A percentile compares a stretch with the other conserved stretches of the same genome.
These are phyloP conservation scores for Cecidostiba fungosa DNA, from an alignment of 2,888 invertebrate genomes.

Conservation along the genomic window DNA sequence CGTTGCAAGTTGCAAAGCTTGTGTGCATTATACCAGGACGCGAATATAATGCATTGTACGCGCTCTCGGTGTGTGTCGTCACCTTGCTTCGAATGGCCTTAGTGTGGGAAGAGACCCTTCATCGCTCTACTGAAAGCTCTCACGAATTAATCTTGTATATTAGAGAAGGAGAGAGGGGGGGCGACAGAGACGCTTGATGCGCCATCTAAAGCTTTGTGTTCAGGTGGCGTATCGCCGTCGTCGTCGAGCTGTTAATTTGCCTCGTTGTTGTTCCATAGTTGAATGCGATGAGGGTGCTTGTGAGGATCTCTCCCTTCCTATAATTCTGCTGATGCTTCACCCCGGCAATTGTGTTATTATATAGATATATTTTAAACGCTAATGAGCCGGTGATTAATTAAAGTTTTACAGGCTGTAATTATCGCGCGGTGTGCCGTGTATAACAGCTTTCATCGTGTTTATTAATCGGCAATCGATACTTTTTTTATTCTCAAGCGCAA, in stretches of 20 bases:
- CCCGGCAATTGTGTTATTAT: neutral
- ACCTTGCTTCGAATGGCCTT: neutral
- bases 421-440: neutral
- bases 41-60: neutral
- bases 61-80: neutral
- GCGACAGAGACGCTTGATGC: neutral
- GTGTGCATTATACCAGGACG: neutral
- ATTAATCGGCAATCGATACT: neutral
- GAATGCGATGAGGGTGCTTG: slow-evolving; percentile 11
- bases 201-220: slow-evolving; percentile 18
- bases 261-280: slow-evolving; percentile 6
- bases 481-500: neutral
- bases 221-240: neutral
- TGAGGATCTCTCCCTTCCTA: neutral
- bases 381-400: neutral
- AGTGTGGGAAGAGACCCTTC: neutral
- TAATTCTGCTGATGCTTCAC: neutral
- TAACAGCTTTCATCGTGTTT: no score
- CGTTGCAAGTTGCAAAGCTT: neutral
- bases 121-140: neutral
- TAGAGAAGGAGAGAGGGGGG: neutral
- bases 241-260: slow-evolving; percentile 11
- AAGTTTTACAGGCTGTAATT: neutral
- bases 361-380: neutral
- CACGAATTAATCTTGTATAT: slow-evolving; percentile 20